Evolutionary conservation across 2,888 invertebrate genomes (phyloP), one percentile per base, ranked within the genome.

Genomic region (Leptopterna dolabrata): DNA sequence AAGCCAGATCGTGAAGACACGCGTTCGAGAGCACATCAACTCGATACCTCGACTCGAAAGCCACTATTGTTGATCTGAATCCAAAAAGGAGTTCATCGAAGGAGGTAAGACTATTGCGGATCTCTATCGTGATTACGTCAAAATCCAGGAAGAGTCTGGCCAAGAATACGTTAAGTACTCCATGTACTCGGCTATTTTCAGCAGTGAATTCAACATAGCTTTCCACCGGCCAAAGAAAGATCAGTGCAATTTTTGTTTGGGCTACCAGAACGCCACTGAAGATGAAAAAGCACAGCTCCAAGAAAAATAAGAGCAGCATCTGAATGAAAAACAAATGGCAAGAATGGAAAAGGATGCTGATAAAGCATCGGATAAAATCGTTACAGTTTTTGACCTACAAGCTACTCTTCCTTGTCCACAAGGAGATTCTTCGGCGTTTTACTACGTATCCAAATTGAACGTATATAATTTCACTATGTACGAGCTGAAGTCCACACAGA

Each of bases 351-450:
- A 91, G 89, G 89, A 88, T 41, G 85, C 43, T 71, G 91, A 91
- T 88, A 90, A 90, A 87, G 29, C 6, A 55, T 63, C 82, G 13
- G 88, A 78, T 76, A 87, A 88, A 82, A 83, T 89, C 1, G 88
- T 91, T 24, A 90, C 90, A 45, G 89, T 89, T 43, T 91, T 89
- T 88, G 91, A 91, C 84, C 88, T 91, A 87, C 90, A 91, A 88
- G 91, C 91, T 47, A 91, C 91, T 1, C 89, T 91, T 71, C 90
- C 90, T n/a, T 89, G 89, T 78, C 91, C 91, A 36, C 89, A 90
- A 82, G 91, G 91, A 45, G 89, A 91, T 85, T 89, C 90, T 30
- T 91, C 90, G 27, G 87, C 90, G 30, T 91, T 91, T 88, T 91
- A 90, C 88, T 91, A 90, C 85, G 90, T 76, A 84, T 84, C 87